Conservation (phyloP, 1,140 invertebrate genomes). For the Agrypnia vestita region DNA sequence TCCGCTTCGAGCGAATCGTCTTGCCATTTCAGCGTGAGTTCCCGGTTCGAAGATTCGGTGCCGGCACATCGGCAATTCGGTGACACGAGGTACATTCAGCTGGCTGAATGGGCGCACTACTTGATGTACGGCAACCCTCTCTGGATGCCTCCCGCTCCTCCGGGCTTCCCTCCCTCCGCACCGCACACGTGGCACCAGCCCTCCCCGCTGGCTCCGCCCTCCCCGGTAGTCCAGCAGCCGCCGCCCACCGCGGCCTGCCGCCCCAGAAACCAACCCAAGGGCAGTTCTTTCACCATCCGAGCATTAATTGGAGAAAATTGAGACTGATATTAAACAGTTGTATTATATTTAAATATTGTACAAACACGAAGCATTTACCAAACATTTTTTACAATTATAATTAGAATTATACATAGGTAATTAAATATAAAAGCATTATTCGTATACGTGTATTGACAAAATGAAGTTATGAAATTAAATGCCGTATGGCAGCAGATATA, state of each 20-base stretch:
- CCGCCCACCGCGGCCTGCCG: slow-evolving; percentile 38
- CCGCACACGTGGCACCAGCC: slow-evolving; percentile 23
- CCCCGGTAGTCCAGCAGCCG: not conserved
- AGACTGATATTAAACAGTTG: slow-evolving; percentile 15
- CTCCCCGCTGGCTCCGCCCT: not conserved
- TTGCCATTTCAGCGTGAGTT: slow-evolving; percentile 14
- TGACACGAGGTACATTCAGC: slow-evolving; percentile 30
- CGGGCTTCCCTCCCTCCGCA: not conserved
- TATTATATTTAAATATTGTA: not conserved
- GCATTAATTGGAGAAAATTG: slow-evolving; percentile 49
- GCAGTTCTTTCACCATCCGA: slow-evolving; percentile 48
- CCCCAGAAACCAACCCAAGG: slow-evolving; percentile 22
- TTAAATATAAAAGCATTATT: not conserved
- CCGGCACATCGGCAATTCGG: not conserved
- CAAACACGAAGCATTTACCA: slow-evolving; percentile 26
- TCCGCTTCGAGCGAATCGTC: slow-evolving; percentile 42
- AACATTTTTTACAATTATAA: slow-evolving; percentile 10
- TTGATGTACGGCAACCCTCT: slow-evolving; percentile 35
- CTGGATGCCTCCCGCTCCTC: slow-evolving; percentile 20
- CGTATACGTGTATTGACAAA: not conserved
- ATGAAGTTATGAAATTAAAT: too few species aligned
- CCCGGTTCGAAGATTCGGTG: slow-evolving; percentile 1
- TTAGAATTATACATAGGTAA: not conserved
- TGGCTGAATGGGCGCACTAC: slow-evolving; percentile 41
- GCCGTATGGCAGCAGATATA: too few species aligned